Base-by-base conservation (phyloP, 2,113 vertebrate species). In the Colistium nudipinnis region DNA sequence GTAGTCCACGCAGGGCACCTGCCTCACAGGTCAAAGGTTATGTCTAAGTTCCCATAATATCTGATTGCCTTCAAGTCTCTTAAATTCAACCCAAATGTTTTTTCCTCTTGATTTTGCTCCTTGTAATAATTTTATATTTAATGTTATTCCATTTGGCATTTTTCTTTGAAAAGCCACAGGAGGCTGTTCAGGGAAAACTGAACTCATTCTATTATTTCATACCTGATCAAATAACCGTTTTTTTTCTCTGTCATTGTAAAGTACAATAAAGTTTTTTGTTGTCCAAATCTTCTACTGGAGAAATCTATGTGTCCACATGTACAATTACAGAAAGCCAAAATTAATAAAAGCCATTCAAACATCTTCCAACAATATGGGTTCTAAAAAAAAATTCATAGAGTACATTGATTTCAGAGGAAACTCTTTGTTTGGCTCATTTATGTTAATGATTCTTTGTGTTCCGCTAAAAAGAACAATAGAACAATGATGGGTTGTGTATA, bases 11-110 rank as follows among this genome's bases (percentile, higher is more conserved):
- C 44, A 84, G 92, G 51, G 91, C 86, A 45, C 92, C 91, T 19
- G 74, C 90, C 45, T 55, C 88, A 69, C 93, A 93, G 28, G 93
- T 93, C 75, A 94, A 94, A 88, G 93, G 93, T 84, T 94, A 94
- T 28, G 93, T 94, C 83, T 94, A 82, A 93, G 44, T 31, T 33
- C 31, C 62, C 11, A 59, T 51, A 47, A 59, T 44, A 10, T 60
- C 49, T 48, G 17, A 85, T 62, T 57, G 39, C 49, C 78, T 49
- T 38, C 60, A 47, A 74, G 17, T 74, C 74, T 54, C 59, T 25
- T 25, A 86, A 71, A 45, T 70, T 60, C 59, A 35, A 43, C 66
- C 82, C 44, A 75, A 81, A 71, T 38, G 14, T 80, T 54, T 55
- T 55, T 45, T 80, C 75, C 61, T 84, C 49, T 74, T 80, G 86